These are phyloP conservation scores for Mycetomoellerius zeteki DNA, from an alignment of 1,140 invertebrate genomes.

Conservation along the genomic window DNA sequence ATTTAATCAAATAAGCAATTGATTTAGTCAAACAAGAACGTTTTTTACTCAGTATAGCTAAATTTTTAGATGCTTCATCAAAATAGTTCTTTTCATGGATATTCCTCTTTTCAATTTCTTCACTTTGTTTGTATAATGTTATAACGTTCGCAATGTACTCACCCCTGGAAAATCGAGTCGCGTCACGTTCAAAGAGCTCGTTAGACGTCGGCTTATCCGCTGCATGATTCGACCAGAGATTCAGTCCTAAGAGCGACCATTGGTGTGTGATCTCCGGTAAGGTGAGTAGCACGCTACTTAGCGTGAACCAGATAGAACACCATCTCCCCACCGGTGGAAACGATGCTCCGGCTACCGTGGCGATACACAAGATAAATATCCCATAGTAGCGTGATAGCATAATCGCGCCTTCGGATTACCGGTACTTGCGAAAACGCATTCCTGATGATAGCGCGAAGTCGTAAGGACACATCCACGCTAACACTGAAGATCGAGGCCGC, in stretches of 20 bases:
- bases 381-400: constrained; percentile 44
- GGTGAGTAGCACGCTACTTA: constrained; percentile 46
- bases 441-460: neutral
- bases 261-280: constrained; percentile 64
- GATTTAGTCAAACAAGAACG: no score
- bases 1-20: no score
- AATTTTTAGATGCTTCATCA: no score
- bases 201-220: neutral
- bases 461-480: constrained; percentile 26
- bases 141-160: constrained; percentile 22
- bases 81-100: no score
- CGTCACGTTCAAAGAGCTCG: neutral
- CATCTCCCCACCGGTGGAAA: neutral
- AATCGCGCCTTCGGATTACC: constrained; percentile 38
- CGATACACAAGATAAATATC: constrained; percentile 26
- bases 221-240: constrained; percentile 47
- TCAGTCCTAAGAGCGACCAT: constrained; percentile 63
- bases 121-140: no score
- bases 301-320: constrained; percentile 6
- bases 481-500: constrained; percentile 45
- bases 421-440: constrained; percentile 28
- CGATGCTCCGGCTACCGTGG: constrained; percentile 9
- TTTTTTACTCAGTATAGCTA: no score
- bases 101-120: neutral
- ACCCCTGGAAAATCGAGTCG: constrained; percentile 64